A percentile compares a stretch with the other conserved stretches of the same genome.
phyloP scores from a whole-genome alignment of 2,797 vertebrate genomes.

The Masticophis lateralis region DNA sequence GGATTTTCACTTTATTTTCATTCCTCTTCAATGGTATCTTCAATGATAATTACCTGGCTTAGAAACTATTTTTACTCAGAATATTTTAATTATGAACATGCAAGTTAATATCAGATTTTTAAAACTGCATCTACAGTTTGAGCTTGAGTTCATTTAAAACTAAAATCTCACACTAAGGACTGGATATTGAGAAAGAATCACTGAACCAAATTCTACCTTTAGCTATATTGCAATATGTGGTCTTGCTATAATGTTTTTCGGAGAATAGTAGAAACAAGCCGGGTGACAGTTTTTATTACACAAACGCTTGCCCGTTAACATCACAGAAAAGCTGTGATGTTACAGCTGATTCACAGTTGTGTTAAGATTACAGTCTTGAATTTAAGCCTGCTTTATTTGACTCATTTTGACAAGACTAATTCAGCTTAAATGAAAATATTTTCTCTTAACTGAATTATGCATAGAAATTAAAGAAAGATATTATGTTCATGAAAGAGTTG shows the following conservation, averaged over 20 bases:
- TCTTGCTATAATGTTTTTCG: constrained; percentile 4
- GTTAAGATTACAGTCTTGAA: constrained; percentile 30
- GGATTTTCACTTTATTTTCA: background rate
- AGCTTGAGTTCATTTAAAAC: background rate
- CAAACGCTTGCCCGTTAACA: constrained; percentile 5
- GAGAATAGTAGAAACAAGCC: background rate
- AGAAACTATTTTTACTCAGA: background rate
- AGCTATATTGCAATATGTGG: background rate
- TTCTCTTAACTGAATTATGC: background rate
- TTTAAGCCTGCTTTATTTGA: constrained; percentile 12
- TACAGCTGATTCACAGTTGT: constrained; percentile 8
- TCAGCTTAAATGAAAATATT: constrained; percentile 12
- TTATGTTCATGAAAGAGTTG: background rate
- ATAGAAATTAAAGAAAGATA: background rate
- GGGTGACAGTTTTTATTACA: constrained; percentile 12
- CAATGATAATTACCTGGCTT: background rate
- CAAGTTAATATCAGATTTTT: background rate
- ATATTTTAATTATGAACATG: background rate
- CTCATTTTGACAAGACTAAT: constrained; percentile 14
- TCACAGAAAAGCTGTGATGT: background rate
- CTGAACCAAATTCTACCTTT: background rate
- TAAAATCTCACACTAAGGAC: background rate
- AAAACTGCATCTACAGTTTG: background rate
- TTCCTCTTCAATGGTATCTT: background rate
- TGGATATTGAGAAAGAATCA: constrained; percentile 24